These are phyloP conservation scores for Mastacembelus armatus DNA, from an alignment of 2,797 vertebrate genomes.

Conservation along the genomic window DNA sequence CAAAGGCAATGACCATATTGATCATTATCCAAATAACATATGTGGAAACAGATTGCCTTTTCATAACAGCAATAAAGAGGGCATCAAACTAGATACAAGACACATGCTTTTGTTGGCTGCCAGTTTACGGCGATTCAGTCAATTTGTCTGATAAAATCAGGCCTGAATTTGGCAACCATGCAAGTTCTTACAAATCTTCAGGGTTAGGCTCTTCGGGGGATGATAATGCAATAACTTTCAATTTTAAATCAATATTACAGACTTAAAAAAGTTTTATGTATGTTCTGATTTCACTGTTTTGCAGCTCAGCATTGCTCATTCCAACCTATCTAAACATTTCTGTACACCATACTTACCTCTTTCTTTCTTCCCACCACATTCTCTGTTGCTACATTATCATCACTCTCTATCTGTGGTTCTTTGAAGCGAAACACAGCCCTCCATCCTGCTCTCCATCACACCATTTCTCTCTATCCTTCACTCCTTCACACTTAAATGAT, in stretches of 20 bases:
- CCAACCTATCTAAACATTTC: not conserved
- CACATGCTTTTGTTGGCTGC: conserved; percentile 17
- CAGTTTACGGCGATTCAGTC: conserved; percentile 26
- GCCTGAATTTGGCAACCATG: conserved; percentile 12
- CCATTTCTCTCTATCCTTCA: conserved; percentile 56
- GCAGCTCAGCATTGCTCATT: not conserved
- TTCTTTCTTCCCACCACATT: conserved; percentile 17
- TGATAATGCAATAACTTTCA: conserved; percentile 14
- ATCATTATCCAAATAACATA: conserved; percentile 21
- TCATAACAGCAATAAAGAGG: conserved; percentile 19
- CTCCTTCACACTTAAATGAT: conserved; percentile 51
- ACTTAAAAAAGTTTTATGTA: not conserved
- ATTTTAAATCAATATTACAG: not conserved
- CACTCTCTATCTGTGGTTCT: conserved; percentile 69
- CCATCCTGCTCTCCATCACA: conserved; percentile 65
- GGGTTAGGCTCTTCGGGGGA: conserved; percentile 7
- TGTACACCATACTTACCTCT: not conserved
- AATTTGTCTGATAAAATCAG: conserved; percentile 29
- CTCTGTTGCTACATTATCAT: conserved; percentile 67
- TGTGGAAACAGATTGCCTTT: conserved; percentile 37
- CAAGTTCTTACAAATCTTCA: conserved; percentile 9
- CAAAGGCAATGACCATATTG: conserved; percentile 3
- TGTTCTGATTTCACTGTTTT: not conserved
- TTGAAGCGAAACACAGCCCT: conserved; percentile 63
- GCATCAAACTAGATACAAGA: conserved; percentile 9